Evolutionary conservation across 2,888 invertebrate genomes (phyloP).

Genomic region (Seira sanloemensis): DNA sequence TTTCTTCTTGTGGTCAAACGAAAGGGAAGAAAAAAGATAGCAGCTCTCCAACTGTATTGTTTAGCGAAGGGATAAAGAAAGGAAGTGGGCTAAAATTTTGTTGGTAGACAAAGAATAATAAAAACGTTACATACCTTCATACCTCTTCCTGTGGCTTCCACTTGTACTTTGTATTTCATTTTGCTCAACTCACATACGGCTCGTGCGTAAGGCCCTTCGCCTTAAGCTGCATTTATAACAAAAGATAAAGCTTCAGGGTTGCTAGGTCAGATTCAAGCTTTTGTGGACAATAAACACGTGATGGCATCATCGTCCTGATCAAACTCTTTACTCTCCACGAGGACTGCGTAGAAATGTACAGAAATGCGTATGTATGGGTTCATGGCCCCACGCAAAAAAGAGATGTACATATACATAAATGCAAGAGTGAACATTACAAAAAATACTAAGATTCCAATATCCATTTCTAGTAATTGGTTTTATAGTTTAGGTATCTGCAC

Average conservation of each 20-base stretch:
- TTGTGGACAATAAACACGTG: not conserved
- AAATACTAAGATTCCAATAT: too few relatives aligned
- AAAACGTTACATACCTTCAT: not conserved
- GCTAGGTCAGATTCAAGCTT: slow-evolving; percentile 8
- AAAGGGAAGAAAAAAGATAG: not conserved
- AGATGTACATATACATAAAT: not conserved
- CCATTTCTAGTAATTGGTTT: too few relatives aligned
- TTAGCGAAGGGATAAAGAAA: not conserved
- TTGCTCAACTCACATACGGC: not conserved
- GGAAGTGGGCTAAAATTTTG: too few relatives aligned
- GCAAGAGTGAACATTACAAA: too few relatives aligned
- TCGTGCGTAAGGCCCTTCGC: not conserved
- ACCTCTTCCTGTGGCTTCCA: not conserved
- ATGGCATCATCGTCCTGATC: not conserved
- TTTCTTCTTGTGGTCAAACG: slow-evolving; percentile 6
- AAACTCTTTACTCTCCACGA: too few relatives aligned
- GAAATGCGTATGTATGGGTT: too few relatives aligned
- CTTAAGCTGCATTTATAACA: not conserved
- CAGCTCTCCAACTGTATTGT: too few relatives aligned
- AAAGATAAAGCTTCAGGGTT: not conserved
- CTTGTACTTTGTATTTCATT: not conserved
- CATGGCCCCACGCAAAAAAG: not conserved
- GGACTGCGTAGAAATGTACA: too few relatives aligned
- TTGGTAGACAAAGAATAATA: not conserved
- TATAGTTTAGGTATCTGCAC: not conserved